Conservation (phyloP, 2,888 invertebrate species). For the Caradrina clavipalpis region DNA sequence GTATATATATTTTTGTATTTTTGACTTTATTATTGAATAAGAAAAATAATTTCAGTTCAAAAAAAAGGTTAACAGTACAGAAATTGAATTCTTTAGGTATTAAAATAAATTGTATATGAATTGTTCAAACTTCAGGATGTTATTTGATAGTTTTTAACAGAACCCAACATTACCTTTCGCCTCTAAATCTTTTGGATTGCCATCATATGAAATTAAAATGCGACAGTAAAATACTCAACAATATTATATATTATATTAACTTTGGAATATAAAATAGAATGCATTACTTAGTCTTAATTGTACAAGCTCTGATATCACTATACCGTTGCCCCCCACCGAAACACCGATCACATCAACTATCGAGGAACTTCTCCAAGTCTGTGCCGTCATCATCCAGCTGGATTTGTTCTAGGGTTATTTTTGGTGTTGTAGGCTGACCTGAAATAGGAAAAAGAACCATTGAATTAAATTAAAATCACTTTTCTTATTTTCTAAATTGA, state of each 20-base stretch:
- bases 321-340: slow-evolving; percentile 17
- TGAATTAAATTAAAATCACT: background rate
- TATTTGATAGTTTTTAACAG: slow-evolving; percentile 52
- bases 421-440: slow-evolving; percentile 73
- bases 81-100: slow-evolving; percentile 77
- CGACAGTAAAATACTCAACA: slow-evolving; percentile 69
- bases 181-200: background rate
- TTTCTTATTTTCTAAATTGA: too few species aligned
- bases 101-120: slow-evolving; percentile 81
- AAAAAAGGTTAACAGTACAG: slow-evolving; percentile 71
- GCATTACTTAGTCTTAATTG: slow-evolving; percentile 63
- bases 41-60: slow-evolving; percentile 81
- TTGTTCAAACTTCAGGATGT: slow-evolving; percentile 71
- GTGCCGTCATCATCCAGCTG: slow-evolving; percentile 81
- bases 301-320: slow-evolving; percentile 75
- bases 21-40: slow-evolving; percentile 81
- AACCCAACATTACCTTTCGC: background rate
- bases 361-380: slow-evolving; percentile 85
- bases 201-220: slow-evolving; percentile 32
- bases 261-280: slow-evolving; percentile 75
- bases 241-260: slow-evolving; percentile 78
- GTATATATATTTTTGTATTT: slow-evolving; percentile 86
- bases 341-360: slow-evolving; percentile 74
- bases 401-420: slow-evolving; percentile 83
- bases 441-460: slow-evolving; percentile 52